A percentile compares a stretch with the other conserved stretches of the same genome.
Conservation (phyloP, 2,797 vertebrate genomes). For the Acanthurus tractus region DNA sequence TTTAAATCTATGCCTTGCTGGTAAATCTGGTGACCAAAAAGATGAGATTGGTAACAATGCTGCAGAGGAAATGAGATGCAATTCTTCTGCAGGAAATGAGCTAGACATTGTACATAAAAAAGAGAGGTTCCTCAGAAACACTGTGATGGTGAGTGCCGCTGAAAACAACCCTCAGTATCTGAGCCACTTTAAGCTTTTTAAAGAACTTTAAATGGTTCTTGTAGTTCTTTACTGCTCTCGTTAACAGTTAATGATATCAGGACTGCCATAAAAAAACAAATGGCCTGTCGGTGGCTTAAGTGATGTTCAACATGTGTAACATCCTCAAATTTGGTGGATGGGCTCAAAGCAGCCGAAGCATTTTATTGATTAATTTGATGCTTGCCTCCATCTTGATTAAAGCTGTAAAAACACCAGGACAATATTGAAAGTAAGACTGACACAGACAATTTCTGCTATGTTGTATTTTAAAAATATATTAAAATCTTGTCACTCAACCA, state of each 20-base stretch:
- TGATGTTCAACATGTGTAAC: background rate
- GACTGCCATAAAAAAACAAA: slow-evolving; percentile 9
- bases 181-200: background rate
- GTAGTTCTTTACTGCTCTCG: background rate
- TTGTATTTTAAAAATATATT: background rate
- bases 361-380: background rate
- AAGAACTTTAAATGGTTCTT: background rate
- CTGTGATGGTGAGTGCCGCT: background rate
- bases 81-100: slow-evolving; percentile 13
- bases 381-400: background rate
- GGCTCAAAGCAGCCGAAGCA: background rate
- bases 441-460: too few relatives aligned
- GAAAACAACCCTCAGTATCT: background rate
- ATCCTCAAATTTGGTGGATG: background rate
- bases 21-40: slow-evolving; percentile 33
- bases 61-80: slow-evolving; percentile 25
- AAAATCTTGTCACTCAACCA: background rate
- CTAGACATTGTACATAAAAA: background rate
- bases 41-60: slow-evolving; percentile 34
- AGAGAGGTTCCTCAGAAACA: background rate
- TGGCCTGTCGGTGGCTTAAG: background rate
- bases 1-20: slow-evolving; percentile 52
- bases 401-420: background rate
- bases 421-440: too few relatives aligned
- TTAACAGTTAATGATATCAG: slow-evolving; percentile 1